Evolutionary conservation across 1,140 invertebrate species (phyloP), one percentile per base, ranked within the genome.

Genomic region (Pseudoatta argentina): DNA sequence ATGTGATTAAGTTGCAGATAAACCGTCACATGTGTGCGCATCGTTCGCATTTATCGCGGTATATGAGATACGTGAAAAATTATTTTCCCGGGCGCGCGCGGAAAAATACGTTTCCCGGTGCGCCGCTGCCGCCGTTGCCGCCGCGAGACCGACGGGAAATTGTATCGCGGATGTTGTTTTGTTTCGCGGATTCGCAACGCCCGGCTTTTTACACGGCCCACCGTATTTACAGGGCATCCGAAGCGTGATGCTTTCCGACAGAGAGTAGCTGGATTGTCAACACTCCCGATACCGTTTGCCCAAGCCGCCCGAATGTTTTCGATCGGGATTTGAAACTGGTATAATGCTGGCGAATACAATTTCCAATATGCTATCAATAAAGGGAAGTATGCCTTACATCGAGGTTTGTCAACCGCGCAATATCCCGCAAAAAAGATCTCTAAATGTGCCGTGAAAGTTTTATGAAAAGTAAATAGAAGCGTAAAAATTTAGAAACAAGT

Each of bases 1-100:
- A 73, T 75, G 69, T 83, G 79, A 83, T 83, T 83, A 83, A 83
- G 44, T 48, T 59, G 59, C 55, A 73, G 69, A 75, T 83, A 83
- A 51, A 51, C 66, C 78, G 66, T 16, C 21, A 48, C 34, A 57
- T 34, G 18, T 39, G 30, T 21, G 72, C 57, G 53, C 14, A 27
- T 8, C 55, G 55, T 18, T 51, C 55, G 39, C 79, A 44, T 61
- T 83, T 83, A 83, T 83, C 55, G 79, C 79, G 79, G 30, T 34
- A 5, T 34, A 34, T 34, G 30, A 73, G 67, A 61, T 73, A 61
- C 39, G 69, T 73, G 79, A 73, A 83, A 83, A 83, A 83, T 83
- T 83, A 83, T 83, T 83, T 83, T 59, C 18, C 55, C 79, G 55
- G 55, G 12, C 53, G 67, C 39, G 21, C 78, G 55, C 18, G 64